A percentile compares a stretch with the other conserved stretches of the same genome.
phyloP scores from a whole-genome alignment of 2,888 invertebrate species.

The Lissonota sp. region DNA sequence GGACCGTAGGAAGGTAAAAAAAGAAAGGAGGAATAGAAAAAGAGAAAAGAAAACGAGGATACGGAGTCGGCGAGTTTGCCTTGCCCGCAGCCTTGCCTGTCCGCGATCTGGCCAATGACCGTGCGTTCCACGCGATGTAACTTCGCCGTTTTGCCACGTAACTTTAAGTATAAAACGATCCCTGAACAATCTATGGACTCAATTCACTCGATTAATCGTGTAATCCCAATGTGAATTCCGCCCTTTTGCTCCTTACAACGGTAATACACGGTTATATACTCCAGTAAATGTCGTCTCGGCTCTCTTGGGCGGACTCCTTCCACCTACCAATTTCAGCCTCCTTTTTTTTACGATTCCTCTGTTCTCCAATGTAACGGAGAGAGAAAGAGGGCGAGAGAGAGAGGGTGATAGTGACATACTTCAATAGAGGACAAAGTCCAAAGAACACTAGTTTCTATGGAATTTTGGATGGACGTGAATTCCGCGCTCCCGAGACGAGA shows the following conservation, averaged over 20 bases:
- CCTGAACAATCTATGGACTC: neutral
- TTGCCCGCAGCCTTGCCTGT: constrained; percentile 76
- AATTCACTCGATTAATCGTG: neutral
- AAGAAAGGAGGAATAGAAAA: constrained; percentile 23
- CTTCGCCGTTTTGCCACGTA: constrained; percentile 65
- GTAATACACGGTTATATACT: constrained; percentile 17
- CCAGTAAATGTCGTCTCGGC: constrained; percentile 28
- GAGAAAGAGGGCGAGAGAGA: constrained; percentile 6
- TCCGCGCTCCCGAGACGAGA: constrained; percentile 45
- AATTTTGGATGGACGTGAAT: constrained; percentile 57
- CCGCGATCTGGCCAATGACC: constrained; percentile 75
- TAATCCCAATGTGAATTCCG: neutral
- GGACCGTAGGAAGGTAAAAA: constrained; percentile 10
- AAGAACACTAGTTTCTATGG: constrained; percentile 53
- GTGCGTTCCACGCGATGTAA: constrained; percentile 58
- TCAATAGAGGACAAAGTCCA: constrained; percentile 26
- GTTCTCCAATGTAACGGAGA: neutral
- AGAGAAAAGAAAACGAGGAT: constrained; percentile 40
- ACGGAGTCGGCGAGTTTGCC: constrained; percentile 70
- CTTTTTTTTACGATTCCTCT: constrained; percentile 23
- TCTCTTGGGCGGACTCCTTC: constrained; percentile 37
- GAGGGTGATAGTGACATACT: neutral
- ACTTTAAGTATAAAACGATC: too few relatives aligned
- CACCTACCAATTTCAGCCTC: neutral
- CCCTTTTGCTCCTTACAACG: constrained; percentile 16